Evolutionary conservation across 1,140 invertebrate genomes (phyloP).

Genomic region (Philotrypesis tridentata): DNA sequence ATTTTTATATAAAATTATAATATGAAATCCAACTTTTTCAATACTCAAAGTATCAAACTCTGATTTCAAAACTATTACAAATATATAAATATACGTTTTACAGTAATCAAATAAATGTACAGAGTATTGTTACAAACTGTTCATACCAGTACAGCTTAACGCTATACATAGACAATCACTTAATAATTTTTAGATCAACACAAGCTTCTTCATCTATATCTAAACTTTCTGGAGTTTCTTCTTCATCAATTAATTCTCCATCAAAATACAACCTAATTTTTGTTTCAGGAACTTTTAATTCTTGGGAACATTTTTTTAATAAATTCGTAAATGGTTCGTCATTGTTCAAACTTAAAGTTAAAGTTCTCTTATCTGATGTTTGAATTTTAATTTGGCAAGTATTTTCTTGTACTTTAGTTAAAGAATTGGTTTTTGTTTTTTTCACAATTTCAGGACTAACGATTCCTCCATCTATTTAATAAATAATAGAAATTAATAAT

Average conservation of each 20-base stretch:
- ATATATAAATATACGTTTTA: background rate
- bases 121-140: background rate
- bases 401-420: slow-evolving; percentile 44
- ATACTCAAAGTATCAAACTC: background rate
- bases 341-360: slow-evolving; percentile 55
- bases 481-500: background rate
- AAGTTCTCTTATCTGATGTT: slow-evolving; percentile 57
- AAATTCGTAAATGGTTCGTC: slow-evolving; percentile 59
- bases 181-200: slow-evolving; percentile 62
- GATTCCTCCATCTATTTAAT: slow-evolving; percentile 63
- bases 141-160: background rate
- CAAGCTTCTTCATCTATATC: slow-evolving; percentile 69
- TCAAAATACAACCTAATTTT: slow-evolving; percentile 69
- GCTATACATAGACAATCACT: slow-evolving; percentile 8
- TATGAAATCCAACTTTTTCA: background rate
- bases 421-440: slow-evolving; percentile 9
- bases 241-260: slow-evolving; percentile 61
- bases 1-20: background rate
- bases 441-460: slow-evolving; percentile 50
- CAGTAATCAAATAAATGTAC: too few relatives aligned
- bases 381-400: slow-evolving; percentile 67
- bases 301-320: slow-evolving; percentile 55
- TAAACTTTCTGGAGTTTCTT: slow-evolving; percentile 66
- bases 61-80: background rate
- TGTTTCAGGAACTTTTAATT: slow-evolving; percentile 56